Base-by-base conservation (phyloP, 2,888 invertebrate species). In the Drosophila emarginata region DNA sequence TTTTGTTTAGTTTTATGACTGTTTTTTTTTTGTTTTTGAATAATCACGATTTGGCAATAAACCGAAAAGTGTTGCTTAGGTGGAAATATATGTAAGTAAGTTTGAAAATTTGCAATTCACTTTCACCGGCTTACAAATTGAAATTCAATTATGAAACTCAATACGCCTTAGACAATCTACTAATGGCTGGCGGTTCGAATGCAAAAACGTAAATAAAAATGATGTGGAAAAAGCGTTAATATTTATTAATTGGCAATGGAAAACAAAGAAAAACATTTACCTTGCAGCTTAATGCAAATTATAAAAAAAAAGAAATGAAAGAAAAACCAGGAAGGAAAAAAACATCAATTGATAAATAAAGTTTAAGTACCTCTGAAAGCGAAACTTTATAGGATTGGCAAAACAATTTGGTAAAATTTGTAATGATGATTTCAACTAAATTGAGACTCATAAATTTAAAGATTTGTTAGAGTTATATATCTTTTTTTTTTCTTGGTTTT, bases 111-210 rank as follows among this genome's bases (percentile, higher is more conserved):
- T 63, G 74, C 76, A 66, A 72, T 62, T 75, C 78, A 85, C 82
- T 87, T 83, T 83, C 82, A 81, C 85, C 80, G 67, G 32, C 64
- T 61, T 56, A 53, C 39, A 50, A 62, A 72, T 81, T 79, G 75
- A 76, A 87, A 79, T 87, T 87, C 87, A 82, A 87, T 82, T 82
- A 82, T 77, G 77, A 74, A 77, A 81, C 67, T 36, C 74, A 64
- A 74, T 67, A 74, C 85, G 82, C 85, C 77, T 18, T 4, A 45
- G 40, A 18, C 40, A 18, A 9, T 45, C 40, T 4, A 64, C 51
- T 66, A 74, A 80, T 72, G 69, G 80, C 80, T 36, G 18, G 56
- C 57, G 67, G 77, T 71, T 74, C 68, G 69, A 83, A 81, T 80
- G 45, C 45, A 45, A 45, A 21, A 21, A 45, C 32, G 32, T 21